Evolutionary conservation across 2,113 vertebrate genomes (phyloP), one percentile per base, ranked within the genome.

Genomic region (Pterocles orientalis): DNA sequence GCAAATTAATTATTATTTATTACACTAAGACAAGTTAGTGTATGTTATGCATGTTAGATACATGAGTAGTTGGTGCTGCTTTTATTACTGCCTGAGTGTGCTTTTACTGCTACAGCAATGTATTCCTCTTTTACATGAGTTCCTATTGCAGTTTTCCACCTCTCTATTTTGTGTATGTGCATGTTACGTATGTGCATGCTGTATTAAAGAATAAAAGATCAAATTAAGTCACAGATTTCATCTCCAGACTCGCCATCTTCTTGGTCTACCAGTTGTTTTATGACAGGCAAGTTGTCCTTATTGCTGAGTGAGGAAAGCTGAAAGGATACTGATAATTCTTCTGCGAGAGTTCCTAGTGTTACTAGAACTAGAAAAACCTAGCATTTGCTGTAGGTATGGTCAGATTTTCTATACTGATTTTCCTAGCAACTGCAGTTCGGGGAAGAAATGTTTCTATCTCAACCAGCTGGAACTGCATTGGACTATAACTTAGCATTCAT

Each of bases 401-500:
- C 57, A 56, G 69, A 33, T 89, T 64, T 83, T 65, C 87, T 89
- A 9, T 87, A 43, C 73, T 65, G 56, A 90, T 84, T 91, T 80
- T 81, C 51, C 90, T 91, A 93, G 73, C 34, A 89, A 82, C 58
- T 76, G 34, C 61, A 82, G 65, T 92, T 78, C 62, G 71, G 36
- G 86, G 86, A 78, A 69, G 58, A 94, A 86, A 31, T 4, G 10
- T 88, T 94, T 94, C 6, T 88, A 24, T 78, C 56, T 87, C 83
- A 94, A 93, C 91, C 86, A 64, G 95, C 94, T 97, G 73, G 91
- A 94, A 85, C 89, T 62, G 66, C 57, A 23, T 12, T 75, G 91
- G 69, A 64, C 81, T 94, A 43, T 94, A 96, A 86, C 78, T 95
- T 95, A 87, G 36, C 77, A 82, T 97, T 97, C 43, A 4, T 86